A percentile compares a stretch with the other conserved stretches of the same genome.
Conservation (phyloP, 2,888 invertebrate species). For the Ophraella communa region DNA sequence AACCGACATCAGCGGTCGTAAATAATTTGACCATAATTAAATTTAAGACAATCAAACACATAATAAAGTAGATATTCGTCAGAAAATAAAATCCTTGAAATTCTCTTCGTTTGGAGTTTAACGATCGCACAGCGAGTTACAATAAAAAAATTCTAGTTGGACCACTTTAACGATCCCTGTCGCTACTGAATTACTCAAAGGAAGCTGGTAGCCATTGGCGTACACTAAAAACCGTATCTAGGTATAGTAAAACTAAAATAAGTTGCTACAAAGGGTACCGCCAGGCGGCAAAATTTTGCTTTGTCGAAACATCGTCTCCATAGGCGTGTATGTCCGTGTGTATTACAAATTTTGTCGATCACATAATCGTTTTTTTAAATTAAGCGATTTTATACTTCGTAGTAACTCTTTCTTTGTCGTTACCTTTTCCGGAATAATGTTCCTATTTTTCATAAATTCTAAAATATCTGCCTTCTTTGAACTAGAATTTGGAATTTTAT, state of each 20-base stretch:
- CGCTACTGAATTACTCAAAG: conserved; percentile 43
- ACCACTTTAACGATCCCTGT: conserved; percentile 40
- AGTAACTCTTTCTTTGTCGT: too few relatives aligned
- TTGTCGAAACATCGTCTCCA: too few relatives aligned
- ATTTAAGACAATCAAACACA: conserved; percentile 36
- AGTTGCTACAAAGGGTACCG: too few relatives aligned
- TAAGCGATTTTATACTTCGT: too few relatives aligned
- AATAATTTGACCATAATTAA: conserved; percentile 30
- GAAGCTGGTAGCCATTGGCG: conserved; percentile 16
- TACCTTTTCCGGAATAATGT: too few relatives aligned
- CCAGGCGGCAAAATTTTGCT: too few relatives aligned
- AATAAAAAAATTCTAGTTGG: conserved; percentile 30
- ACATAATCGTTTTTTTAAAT: too few relatives aligned
- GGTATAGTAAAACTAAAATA: conserved; percentile 4
- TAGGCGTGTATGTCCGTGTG: too few relatives aligned
- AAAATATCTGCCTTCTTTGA: too few relatives aligned
- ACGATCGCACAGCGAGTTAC: conserved; percentile 35
- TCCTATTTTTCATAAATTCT: too few relatives aligned
- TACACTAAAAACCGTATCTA: neutral
- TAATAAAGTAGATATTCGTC: conserved; percentile 36
- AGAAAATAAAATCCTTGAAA: conserved; percentile 39
- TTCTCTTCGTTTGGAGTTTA: conserved; percentile 36
- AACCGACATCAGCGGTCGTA: conserved; percentile 28
- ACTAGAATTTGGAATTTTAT: too few relatives aligned
- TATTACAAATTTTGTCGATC: too few relatives aligned